Conservation (phyloP, 2,113 vertebrate species). For the Naja naja region DNA sequence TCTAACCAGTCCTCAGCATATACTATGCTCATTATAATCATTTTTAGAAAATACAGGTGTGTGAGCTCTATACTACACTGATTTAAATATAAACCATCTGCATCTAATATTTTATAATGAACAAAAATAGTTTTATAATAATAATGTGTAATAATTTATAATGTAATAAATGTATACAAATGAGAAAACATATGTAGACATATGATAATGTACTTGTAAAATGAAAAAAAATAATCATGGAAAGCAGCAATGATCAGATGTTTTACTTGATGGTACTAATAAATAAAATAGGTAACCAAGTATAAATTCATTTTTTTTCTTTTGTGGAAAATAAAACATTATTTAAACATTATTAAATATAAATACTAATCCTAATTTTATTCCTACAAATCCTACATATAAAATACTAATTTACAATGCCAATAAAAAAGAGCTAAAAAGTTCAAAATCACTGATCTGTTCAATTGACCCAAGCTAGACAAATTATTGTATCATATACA, state of each 20-base stretch:
- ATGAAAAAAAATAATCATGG: background rate
- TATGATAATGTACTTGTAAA: background rate
- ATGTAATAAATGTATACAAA: background rate
- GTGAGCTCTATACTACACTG: background rate
- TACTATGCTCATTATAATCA: background rate
- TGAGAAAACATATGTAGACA: background rate
- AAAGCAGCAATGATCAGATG: background rate
- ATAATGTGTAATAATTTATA: background rate
- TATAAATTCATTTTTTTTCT: background rate
- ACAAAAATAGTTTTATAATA: background rate
- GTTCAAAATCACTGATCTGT: background rate
- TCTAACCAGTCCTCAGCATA: background rate
- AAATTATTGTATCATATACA: background rate
- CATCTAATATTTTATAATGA: background rate
- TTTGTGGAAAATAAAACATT: background rate
- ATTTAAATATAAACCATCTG: background rate
- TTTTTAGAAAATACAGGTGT: background rate
- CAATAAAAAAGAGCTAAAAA: background rate
- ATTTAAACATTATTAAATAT: background rate
- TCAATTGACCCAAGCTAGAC: background rate
- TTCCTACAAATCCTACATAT: background rate
- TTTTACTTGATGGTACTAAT: background rate
- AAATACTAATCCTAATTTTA: background rate
- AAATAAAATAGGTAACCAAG: background rate
- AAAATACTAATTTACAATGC: background rate